Base-by-base conservation (phyloP, 2,888 invertebrate species). In the Nemurella pictetii region DNA sequence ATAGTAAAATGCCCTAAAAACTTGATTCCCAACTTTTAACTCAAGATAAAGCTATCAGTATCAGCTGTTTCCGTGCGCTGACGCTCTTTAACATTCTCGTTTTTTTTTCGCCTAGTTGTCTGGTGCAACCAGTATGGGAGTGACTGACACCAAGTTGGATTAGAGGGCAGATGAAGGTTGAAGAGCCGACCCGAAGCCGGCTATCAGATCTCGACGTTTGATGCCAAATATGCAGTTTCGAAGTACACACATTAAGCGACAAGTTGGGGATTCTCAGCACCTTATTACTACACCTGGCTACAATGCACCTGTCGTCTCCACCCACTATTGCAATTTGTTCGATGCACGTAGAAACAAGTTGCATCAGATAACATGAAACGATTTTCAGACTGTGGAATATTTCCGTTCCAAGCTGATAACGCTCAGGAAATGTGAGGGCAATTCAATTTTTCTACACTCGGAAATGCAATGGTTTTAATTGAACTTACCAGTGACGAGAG, bases 151-250 rank as follows among this genome's bases (percentile, higher is more conserved):
- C 55, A 55, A 55, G 55, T 55, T 55, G 3, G 20, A 26, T 12
- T 81, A 81, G 81, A 81, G 81, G 81, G 28, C 81, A 81, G n/a
- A 81, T 28, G 35, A 81, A 81, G 81, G 81, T 81, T 81, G 35
- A 25, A 81, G 7, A 7, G 28, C 28, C 15, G 20, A 55, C 55
- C 55, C 15, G 20, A 12, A 20, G 55, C 55, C 55, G 55, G 12
- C 55, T n/a, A 15, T 55, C 55, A 20, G 15, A 75, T 75, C 75
- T 2, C 75, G 15, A n/a, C 75, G 25, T 25, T 75, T 25, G 25
- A 9, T 26, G 15, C n/a, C 75, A 75, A 2, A 7, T 2, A 75
- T 75, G 9, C 75, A 12, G 0, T 26, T 75, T 9, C 75, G 25
- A n/a, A 15, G 12, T 26, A 26, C 25, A 25, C 27, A n/a, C 12